A percentile compares a stretch with the other conserved stretches of the same genome.
phyloP scores from a whole-genome alignment of 2,797 vertebrate genomes.

The Catharus ustulatus region DNA sequence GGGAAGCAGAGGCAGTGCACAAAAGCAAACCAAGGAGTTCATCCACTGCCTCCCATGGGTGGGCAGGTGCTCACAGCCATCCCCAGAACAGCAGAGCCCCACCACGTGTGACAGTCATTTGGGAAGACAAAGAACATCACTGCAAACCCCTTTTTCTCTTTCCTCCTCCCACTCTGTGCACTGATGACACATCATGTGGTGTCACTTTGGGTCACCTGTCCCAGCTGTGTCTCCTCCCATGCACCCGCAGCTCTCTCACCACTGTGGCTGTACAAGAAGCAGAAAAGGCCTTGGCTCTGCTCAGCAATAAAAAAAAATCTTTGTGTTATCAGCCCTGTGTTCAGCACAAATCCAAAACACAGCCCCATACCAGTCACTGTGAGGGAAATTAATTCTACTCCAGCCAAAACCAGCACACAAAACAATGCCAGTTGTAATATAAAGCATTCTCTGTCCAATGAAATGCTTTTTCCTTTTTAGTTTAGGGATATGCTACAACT shows the following conservation, averaged over 20 bases:
- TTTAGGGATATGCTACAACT: background rate
- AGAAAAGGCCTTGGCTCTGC: background rate
- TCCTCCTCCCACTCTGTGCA: background rate
- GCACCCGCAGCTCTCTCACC: background rate
- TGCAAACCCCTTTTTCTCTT: background rate
- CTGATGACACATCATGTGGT: too few relatives aligned
- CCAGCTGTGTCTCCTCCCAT: background rate
- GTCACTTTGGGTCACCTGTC: background rate
- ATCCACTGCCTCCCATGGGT: rapidly evolving
- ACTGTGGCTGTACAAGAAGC: rapidly evolving
- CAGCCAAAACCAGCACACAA: background rate
- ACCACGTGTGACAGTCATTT: rapidly evolving
- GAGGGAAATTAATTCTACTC: background rate
- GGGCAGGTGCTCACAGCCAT: background rate
- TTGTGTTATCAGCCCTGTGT: background rate
- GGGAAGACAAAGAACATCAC: background rate
- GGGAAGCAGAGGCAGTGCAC: background rate
- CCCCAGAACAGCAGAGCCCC: background rate
- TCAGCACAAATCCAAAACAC: background rate
- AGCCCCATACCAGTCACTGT: background rate
- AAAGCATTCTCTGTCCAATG: background rate
- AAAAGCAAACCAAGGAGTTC: background rate
- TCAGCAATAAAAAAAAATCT: background rate
- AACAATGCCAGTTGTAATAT: background rate
- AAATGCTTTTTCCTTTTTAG: background rate